These are phyloP conservation scores for Mastomys natalensis DNA, from an alignment of 2,113 vertebrate genomes.

Conservation along the genomic window DNA sequence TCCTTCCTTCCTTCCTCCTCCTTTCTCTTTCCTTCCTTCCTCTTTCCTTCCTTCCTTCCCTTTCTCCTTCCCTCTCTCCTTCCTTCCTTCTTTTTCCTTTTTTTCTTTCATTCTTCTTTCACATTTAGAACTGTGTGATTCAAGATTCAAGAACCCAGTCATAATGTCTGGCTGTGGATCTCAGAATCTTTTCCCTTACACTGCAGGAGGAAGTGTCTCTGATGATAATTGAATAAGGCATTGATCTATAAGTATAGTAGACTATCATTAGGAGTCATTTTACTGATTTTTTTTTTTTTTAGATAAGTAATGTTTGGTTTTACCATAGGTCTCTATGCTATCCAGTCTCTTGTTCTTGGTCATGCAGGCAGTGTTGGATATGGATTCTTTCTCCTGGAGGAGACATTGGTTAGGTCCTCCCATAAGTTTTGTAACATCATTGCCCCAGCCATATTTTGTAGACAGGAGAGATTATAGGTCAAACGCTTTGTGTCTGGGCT, in stretches of 20 bases:
- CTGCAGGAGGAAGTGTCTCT: neutral
- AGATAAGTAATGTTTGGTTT: neutral
- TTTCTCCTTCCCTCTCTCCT: rapidly evolving
- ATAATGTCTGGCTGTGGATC: neutral
- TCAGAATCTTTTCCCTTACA: neutral
- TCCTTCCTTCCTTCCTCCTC: too few relatives aligned
- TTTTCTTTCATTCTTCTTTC: neutral
- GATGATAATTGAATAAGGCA: neutral
- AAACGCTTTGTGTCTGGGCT: neutral
- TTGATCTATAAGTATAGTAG: neutral
- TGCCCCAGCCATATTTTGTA: neutral
- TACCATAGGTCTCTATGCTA: neutral
- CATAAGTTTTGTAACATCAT: neutral
- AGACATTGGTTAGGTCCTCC: neutral
- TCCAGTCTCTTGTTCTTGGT: neutral
- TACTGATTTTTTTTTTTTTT: neutral
- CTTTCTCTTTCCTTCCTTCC: rapidly evolving
- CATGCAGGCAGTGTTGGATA: neutral
- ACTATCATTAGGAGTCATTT: neutral
- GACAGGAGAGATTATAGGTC: neutral
- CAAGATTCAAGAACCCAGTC: too few relatives aligned
- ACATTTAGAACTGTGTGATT: neutral
- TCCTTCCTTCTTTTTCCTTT: too few relatives aligned
- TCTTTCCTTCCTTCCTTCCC: too few relatives aligned
- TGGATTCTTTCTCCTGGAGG: neutral